Base-by-base conservation (phyloP, 2,888 invertebrate species). In the Microdon myrmicae region DNA sequence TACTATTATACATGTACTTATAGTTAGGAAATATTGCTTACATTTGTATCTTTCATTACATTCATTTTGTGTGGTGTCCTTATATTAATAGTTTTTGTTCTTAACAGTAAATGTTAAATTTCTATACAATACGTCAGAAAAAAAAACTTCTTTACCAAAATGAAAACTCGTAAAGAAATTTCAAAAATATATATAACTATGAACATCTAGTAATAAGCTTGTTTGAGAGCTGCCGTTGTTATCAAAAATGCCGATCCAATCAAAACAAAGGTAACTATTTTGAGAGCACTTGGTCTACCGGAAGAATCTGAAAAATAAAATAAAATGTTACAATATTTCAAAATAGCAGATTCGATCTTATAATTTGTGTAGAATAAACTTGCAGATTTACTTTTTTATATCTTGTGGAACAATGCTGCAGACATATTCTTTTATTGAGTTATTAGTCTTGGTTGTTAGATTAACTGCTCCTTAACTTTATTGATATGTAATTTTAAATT, bases 261-360 rank as follows among this genome's bases (percentile, higher is more conserved):
- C 67, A 79, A 68, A 58, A 75, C 61, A 64, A 79, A 77, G 59
- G 79, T 79, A 58, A 79, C 77, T 67, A 79, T 75, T 75, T 79
- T 79, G 61, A 79, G 76, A 70, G 75, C 76, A 73, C 78, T 79
- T 71, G 79, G 79, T 70, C 79, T 77, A 70, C 76, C 77, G 78
- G 79, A 79, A 79, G 79, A 78, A 75, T 78, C 79, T 79, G 67
- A 3, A 71, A 71, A 28, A 25, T 14, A 26, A 25, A 58, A 17
- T 12, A 12, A n/a, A n/a, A n/a, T n/a, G n/a, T n/a, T n/a, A n/a
- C n/a, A n/a, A n/a, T 13, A 14, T 22, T 28, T 13, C 4, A 22
- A n/a, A n/a, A n/a, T n/a, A n/a, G n/a, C n/a, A n/a, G 7, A 20
- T 4, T 7, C 17, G 6, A 32, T 6, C 14, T 32, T 32, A 14